Conservation (phyloP, 2,797 vertebrate genomes). For the Toxotes lorentzi region DNA sequence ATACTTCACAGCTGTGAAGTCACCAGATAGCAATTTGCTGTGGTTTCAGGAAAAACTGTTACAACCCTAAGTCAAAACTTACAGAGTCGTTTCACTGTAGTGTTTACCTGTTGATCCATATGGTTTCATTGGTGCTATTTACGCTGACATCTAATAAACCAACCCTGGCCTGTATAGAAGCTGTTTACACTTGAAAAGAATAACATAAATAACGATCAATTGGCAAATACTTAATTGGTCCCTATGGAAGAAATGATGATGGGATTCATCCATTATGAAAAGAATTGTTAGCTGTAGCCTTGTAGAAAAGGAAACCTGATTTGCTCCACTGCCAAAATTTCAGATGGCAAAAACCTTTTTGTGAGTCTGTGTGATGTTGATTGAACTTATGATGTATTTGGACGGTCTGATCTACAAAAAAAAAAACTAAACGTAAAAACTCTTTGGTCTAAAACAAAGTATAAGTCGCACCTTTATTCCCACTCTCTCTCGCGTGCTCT, state of each 20-base stretch:
- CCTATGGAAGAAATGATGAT: neutral
- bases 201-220: neutral
- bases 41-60: neutral
- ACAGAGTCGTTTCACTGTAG: neutral
- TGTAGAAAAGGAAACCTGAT: neutral
- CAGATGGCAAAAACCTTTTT: neutral
- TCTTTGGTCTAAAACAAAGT: constrained; percentile 30
- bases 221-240: neutral
- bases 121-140: neutral
- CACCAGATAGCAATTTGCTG: neutral
- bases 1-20: constrained; percentile 8
- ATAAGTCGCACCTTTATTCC: constrained; percentile 32
- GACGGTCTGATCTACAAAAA: constrained; percentile 12
- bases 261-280: neutral
- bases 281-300: neutral
- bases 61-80: neutral
- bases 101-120: neutral
- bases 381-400: constrained; percentile 2
- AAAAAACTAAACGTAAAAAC: neutral
- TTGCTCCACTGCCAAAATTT: neutral
- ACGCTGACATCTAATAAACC: neutral
- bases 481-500: constrained; percentile 15
- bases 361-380: constrained; percentile 10
- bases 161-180: neutral
- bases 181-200: neutral